Base-by-base conservation (phyloP, 2,113 vertebrate species). In the Leucoraja erinaceus region DNA sequence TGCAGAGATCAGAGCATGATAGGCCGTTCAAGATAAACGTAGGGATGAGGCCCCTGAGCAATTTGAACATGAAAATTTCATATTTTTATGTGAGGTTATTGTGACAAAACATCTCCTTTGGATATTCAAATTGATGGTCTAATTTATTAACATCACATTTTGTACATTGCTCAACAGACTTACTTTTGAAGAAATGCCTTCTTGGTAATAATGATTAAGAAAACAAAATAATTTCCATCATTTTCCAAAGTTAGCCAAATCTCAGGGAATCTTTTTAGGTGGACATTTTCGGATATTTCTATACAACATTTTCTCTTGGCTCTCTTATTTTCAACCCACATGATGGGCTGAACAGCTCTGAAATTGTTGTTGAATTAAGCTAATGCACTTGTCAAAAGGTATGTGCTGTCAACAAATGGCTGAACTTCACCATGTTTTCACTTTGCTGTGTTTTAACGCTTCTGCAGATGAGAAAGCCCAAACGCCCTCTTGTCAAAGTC, bases 401-500 rank as follows among this genome's bases (percentile, higher is more conserved):
- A 63, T 18, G 3, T 77, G n/a, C n/a, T 77, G n/a, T 1, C 75
- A 47, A 20, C 33, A 72, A 72, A 91, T 68, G 88, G 66, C 20
- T 72, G 38, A 70, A 25, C 20, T 72, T 54, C 70, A 11, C n/a
- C 70, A 38, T 20, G 28, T 88, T 7, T 88, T 63, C 61, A 91
- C 68, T 25, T 54, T 10, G 38, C 9, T 90, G 63, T 90, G 28
- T 91, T 91, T 91, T 91, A 9, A 12, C 66, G 47, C 54, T 90
- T 90, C 90, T 91, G 28, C 38, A 91, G 90, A 47, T 91, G 33
- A 91, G 8, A 72, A 74, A 54, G 66, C 54, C 68, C 66, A 47
- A 91, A 47, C 22, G 22, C 33, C 33, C 68, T 91, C 90, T 72
- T 70, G 66, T 91, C 90, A 72, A 54, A 91, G 90, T 11, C 90